phyloP scores from a whole-genome alignment of 1,140 invertebrate species.

The Plutomurus gul region DNA sequence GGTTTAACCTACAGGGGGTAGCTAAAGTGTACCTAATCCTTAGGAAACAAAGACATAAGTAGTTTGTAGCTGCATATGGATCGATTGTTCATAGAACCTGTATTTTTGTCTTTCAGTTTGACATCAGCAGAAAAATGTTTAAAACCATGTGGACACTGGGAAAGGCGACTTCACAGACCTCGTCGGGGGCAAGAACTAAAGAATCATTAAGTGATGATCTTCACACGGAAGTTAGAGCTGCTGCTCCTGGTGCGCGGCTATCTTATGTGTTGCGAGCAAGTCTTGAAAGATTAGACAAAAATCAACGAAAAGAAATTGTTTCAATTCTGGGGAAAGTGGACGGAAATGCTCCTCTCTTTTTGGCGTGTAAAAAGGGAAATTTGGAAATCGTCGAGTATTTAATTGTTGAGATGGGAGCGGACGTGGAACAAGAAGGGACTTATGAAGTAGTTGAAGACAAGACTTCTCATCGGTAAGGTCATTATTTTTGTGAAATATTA shows the following conservation, averaged over 20 bases:
- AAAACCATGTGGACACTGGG: slow-evolving; percentile 52
- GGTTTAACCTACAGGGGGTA: no score
- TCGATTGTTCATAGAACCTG: background rate
- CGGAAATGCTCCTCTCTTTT: slow-evolving; percentile 79
- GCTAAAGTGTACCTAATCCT: no score
- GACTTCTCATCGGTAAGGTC: slow-evolving; percentile 44
- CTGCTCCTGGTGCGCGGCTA: slow-evolving; percentile 58
- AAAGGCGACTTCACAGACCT: slow-evolving; percentile 35
- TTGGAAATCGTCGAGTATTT: slow-evolving; percentile 87
- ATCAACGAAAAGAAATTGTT: slow-evolving; percentile 67
- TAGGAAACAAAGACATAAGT: no score
- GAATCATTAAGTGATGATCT: slow-evolving; percentile 51
- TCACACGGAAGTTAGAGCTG: slow-evolving; percentile 48
- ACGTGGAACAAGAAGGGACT: slow-evolving; percentile 63
- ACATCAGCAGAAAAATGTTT: slow-evolving; percentile 43
- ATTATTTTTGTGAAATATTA: no score
- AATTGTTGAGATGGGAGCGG: slow-evolving; percentile 70
- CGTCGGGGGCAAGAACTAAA: slow-evolving; percentile 32
- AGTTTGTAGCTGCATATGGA: background rate
- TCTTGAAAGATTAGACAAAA: slow-evolving; percentile 66
- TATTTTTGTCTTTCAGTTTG: background rate
- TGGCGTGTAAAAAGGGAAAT: slow-evolving; percentile 81
- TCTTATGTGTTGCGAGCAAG: slow-evolving; percentile 67
- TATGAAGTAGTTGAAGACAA: slow-evolving; percentile 61
- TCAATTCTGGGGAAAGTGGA: slow-evolving; percentile 49